Evolutionary conservation across 2,888 invertebrate species (phyloP).

Genomic region (Calameuta pallipes): DNA sequence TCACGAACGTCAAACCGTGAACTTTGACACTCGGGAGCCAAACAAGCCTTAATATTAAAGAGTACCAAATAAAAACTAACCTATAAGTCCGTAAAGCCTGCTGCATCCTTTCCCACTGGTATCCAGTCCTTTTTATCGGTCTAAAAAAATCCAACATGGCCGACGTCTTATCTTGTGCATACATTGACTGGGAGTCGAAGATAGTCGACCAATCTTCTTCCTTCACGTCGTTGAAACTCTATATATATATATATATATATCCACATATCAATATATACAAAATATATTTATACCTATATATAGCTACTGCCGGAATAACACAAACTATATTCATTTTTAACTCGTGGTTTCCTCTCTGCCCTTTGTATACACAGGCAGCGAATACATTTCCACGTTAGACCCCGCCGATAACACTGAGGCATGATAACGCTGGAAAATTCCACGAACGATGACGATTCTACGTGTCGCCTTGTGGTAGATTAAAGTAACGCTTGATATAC

Average conservation of each 20-base stretch:
- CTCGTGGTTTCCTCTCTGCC: not conserved
- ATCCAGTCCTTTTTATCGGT: not conserved
- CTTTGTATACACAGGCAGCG: not conserved
- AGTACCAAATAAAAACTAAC: not conserved
- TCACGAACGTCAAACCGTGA: not conserved
- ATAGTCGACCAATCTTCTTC: conserved; percentile 1
- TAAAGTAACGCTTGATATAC: not conserved
- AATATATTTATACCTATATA: not conserved
- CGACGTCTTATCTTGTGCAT: not conserved
- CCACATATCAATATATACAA: not conserved
- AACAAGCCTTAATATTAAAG: not conserved
- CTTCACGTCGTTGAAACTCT: not conserved
- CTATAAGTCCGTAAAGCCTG: not conserved
- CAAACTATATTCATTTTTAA: not conserved
- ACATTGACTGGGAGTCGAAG: not conserved
- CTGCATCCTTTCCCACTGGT: not conserved
- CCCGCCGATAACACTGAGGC: not conserved
- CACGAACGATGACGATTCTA: not conserved
- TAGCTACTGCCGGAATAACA: not conserved
- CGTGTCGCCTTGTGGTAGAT: not conserved
- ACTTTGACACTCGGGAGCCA: not conserved
- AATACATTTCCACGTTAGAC: not conserved
- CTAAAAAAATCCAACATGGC: not conserved
- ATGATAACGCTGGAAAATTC: not conserved
- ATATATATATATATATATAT: not conserved